Conservation (phyloP, 1,140 invertebrate genomes). For the Phthorimaea operculella region DNA sequence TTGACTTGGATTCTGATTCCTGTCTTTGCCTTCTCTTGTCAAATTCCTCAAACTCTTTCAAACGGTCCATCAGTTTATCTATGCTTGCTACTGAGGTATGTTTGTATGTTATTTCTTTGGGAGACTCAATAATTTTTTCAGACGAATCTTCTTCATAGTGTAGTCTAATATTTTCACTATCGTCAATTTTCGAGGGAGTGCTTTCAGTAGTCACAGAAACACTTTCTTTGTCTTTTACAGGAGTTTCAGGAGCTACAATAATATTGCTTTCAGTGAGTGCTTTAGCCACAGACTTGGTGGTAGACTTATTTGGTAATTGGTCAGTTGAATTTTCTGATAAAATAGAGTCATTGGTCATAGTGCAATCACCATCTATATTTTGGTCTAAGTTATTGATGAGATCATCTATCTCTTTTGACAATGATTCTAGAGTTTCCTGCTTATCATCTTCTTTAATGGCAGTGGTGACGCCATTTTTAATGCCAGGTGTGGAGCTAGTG, state of each 20-base stretch:
- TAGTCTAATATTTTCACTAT: conserved; percentile 57
- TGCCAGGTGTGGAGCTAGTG: conserved; percentile 17
- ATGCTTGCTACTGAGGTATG: conserved; percentile 49
- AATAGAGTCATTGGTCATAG: conserved; percentile 34
- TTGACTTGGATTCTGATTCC: conserved; percentile 51
- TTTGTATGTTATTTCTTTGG: conserved; percentile 52
- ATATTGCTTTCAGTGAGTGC: conserved; percentile 50
- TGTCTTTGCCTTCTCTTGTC: conserved; percentile 63
- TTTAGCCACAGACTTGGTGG: conserved; percentile 49
- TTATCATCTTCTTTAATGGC: conserved; percentile 46
- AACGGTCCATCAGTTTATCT: conserved; percentile 63
- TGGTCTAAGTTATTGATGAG: conserved; percentile 56
- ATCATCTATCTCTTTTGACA: conserved; percentile 59
- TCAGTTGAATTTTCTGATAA: conserved; percentile 27
- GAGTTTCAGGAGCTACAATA: conserved; percentile 47
- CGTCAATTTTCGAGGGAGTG: conserved; percentile 56
- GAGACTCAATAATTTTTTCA: conserved; percentile 46
- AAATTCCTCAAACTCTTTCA: conserved; percentile 65
- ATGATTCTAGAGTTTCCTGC: conserved; percentile 48
- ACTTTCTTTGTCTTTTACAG: conserved; percentile 59
- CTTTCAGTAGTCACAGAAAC: conserved; percentile 49
- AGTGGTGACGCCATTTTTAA: conserved; percentile 34
- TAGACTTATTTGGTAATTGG: conserved; percentile 43
- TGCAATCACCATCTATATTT: conserved; percentile 51
- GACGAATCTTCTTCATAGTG: conserved; percentile 54